Evolutionary conservation across 2,113 vertebrate genomes (phyloP).

Genomic region (Callospermophilus lateralis): DNA sequence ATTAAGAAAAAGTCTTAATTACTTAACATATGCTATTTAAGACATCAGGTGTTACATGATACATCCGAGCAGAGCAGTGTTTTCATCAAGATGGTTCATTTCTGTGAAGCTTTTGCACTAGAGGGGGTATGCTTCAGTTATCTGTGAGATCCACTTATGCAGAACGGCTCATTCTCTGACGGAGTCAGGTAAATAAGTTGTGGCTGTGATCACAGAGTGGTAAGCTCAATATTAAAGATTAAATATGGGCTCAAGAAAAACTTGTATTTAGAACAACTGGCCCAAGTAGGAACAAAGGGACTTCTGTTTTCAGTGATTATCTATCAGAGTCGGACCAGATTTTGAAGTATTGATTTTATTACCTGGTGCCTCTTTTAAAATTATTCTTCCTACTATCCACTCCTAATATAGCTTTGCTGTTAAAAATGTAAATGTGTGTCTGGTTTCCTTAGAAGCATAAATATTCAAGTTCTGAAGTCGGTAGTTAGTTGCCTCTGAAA

Average conservation of each 20-base stretch:
- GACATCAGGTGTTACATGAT: constrained; percentile 34
- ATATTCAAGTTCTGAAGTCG: constrained; percentile 72
- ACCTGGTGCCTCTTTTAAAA: constrained; percentile 36
- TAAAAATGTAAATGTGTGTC: constrained; percentile 75
- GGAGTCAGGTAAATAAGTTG: constrained; percentile 42
- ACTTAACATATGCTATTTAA: constrained; percentile 55
- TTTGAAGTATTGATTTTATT: constrained; percentile 67
- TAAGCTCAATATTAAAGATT: constrained; percentile 22
- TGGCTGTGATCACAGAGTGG: background rate
- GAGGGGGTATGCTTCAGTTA: background rate
- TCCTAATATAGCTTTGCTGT: background rate
- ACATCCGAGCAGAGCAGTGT: constrained; percentile 16
- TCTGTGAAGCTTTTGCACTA: background rate
- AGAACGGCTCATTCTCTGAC: background rate
- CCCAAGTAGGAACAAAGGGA: constrained; percentile 74
- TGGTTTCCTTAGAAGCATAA: constrained; percentile 59
- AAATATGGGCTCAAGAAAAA: constrained; percentile 50
- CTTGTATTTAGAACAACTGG: constrained; percentile 17
- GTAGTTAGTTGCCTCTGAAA: constrained; percentile 25
- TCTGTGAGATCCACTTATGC: constrained; percentile 6
- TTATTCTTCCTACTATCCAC: constrained; percentile 47
- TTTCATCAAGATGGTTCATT: constrained; percentile 55
- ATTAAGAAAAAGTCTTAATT: constrained; percentile 56
- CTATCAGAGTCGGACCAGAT: constrained; percentile 49
- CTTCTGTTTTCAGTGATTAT: constrained; percentile 67